These are phyloP conservation scores for Burhinus oedicnemus DNA, from an alignment of 2,113 vertebrate genomes.

Conservation along the genomic window DNA sequence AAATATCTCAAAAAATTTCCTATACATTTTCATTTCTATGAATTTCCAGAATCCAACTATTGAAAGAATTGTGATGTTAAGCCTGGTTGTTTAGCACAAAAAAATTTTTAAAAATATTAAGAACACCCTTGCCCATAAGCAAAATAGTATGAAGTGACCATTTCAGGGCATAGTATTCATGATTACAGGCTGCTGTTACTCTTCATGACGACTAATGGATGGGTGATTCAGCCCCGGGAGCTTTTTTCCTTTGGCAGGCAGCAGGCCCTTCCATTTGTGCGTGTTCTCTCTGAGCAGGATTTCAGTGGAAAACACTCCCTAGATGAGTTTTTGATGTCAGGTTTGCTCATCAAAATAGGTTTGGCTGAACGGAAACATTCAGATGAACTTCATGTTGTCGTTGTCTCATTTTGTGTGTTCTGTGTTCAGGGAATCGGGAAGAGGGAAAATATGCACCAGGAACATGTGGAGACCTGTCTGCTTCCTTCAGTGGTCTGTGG, in stretches of 20 bases:
- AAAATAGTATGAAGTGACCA: not conserved
- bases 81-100: not conserved
- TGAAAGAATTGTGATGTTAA: not conserved
- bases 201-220: not conserved
- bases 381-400: not conserved
- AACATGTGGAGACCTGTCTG: accelerated
- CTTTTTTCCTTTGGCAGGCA: not conserved
- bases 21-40: not conserved
- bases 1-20: not conserved
- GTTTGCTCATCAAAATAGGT: not conserved
- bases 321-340: not conserved
- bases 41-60: not conserved
- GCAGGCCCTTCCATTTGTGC: not conserved
- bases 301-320: not conserved
- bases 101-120: not conserved
- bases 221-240: not conserved
- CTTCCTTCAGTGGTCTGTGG: not conserved
- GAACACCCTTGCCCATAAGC: not conserved
- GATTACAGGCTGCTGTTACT: not conserved
- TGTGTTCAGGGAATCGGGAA: not conserved
- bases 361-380: not conserved
- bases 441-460: not conserved
- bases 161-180: not conserved
- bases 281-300: not conserved
- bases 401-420: not conserved